Evolutionary conservation across 2,797 vertebrate species (phyloP), one percentile per base, ranked within the genome.

Genomic region (Coreius guichenoti): DNA sequence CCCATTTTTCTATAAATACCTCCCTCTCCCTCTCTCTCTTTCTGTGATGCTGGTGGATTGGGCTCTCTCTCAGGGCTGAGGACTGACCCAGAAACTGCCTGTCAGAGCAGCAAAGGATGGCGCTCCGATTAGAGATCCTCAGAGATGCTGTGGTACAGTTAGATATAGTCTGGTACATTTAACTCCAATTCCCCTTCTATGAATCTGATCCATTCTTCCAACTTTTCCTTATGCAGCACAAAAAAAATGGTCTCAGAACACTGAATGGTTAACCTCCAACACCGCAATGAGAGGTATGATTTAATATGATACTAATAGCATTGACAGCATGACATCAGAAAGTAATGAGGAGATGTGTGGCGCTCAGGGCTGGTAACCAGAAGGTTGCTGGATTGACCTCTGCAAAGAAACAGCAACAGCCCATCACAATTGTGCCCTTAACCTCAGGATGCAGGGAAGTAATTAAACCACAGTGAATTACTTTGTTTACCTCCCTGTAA

Each of bases 1-100:
- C 95, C 95, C 94, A 95, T 95, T 96, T 96, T 95, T 96, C 95
- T 96, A 96, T 95, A 95, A 96, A 96, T 96, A 96, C 95, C 92
- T 93, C 89, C 81, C 83, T 58, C 81, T 65, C 80, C 74, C 72
- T 43, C 75, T 77, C 54, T 51, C 69, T 76, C 87, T 78, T 87
- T 87, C 84, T 65, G 90, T 89, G 89, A 86, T 93, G 93, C 90
- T 89, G 92, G 91, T 92, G 92, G 93, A 94, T 93, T 87, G 91
- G 93, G 92, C 88, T 91, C 94, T 95, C 95, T 95, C 95, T 87
- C 90, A 94, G 95, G 95, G 94, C 93, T 92, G 89, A 93, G 91
- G 90, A 92, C 89, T 96, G 95, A 96, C 95, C 95, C 95, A 96
- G 95, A 96, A 96, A 96, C 89, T 82, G 87, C 56, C 76, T 86